Percentiles rank a stretch among this genome's conserved stretches.
These are phyloP conservation scores for Oxyteleia sp. DNA, from an alignment of 2,888 invertebrate species.

Conservation along the genomic window DNA sequence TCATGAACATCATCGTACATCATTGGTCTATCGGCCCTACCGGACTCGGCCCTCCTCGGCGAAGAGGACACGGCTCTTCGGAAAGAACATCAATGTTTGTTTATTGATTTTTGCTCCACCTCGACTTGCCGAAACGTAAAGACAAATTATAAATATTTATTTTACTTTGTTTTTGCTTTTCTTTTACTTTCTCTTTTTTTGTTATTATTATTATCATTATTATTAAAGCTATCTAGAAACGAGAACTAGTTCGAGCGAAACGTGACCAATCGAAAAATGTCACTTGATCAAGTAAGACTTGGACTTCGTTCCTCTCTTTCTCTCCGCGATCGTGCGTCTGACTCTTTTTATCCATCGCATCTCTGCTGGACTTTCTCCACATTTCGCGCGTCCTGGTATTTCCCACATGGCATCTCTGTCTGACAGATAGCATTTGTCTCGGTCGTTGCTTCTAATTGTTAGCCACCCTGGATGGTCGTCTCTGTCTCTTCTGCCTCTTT, in stretches of 20 bases:
- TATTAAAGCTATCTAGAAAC: conserved; percentile 50
- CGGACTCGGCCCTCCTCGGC: conserved; percentile 87
- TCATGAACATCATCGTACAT: no score
- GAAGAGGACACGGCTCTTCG: conserved; percentile 88
- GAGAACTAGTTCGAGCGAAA: conserved; percentile 73
- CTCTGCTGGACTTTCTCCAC: conserved; percentile 52
- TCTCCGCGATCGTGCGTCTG: conserved; percentile 41
- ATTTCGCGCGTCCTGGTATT: conserved; percentile 71
- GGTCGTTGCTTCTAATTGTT: conserved; percentile 47
- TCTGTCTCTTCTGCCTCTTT: conserved; percentile 28
- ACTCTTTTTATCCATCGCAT: not conserved
- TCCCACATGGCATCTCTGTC: conserved; percentile 66
- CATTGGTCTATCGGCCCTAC: conserved; percentile 86
- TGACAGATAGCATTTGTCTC: conserved; percentile 20
- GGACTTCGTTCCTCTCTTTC: conserved; percentile 75
- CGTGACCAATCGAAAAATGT: conserved; percentile 85
- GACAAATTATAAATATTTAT: conserved; percentile 71
- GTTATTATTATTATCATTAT: no score
- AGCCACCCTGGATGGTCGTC: conserved; percentile 54
- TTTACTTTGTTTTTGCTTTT: no score
- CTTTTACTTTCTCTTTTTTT: no score
- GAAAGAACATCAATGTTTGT: conserved; percentile 87
- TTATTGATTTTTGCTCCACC: conserved; percentile 79
- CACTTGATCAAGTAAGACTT: conserved; percentile 88
- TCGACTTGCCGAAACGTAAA: conserved; percentile 80